Base-by-base conservation (phyloP, 2,113 vertebrate genomes). In the Notarius quadriscutis region DNA sequence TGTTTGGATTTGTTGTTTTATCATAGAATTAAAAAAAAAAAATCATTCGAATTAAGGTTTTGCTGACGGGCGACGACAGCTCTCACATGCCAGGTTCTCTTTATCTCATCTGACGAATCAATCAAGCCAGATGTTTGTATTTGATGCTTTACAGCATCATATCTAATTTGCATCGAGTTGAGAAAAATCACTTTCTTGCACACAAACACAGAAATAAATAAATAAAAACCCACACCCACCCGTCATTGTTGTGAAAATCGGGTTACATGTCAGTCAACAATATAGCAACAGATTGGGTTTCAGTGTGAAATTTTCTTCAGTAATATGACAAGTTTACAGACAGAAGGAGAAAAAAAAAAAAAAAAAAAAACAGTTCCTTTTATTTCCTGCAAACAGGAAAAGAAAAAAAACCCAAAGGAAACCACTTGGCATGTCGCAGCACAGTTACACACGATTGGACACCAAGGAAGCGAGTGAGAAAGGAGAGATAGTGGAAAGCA, bases 401-500 rank as follows among this genome's bases (percentile, higher is more conserved):
- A 27, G 91, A 89, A 84, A 50, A 53, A 85, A 81, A 86, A 89
- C n/a, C n/a, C n/a, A 87, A 78, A 91, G 58, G 88, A 85, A 53
- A 30, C 9, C 14, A 69, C 7, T 30, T 22, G 78, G n/a, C 30
- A 63, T 34, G 17, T 30, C 2, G 53, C 4, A 60, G 51, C 50
- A 58, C 4, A 20, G 63, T 81, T 60, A 81, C 51, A 72, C 22
- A 63, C 72, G n/a, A 78, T 34, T 77, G 88, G 74, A 74, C 57
- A 72, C 60, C 1, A 34, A 88, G 84, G 87, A 90, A 87, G 57
- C 17, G 27, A 48, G 80, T 63, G 17, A 65, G 14, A 60, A 77
- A 75, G 41, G 53, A 57, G 53, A 57, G 86, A 86, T 83, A 80
- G 50, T 81, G 22, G 53, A 80, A 75, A 48, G 4, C 78, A 75